A percentile compares a stretch with the other conserved stretches of the same genome.
Evolutionary conservation across 2,113 vertebrate species (phyloP).

Genomic region (Verasper variegatus): DNA sequence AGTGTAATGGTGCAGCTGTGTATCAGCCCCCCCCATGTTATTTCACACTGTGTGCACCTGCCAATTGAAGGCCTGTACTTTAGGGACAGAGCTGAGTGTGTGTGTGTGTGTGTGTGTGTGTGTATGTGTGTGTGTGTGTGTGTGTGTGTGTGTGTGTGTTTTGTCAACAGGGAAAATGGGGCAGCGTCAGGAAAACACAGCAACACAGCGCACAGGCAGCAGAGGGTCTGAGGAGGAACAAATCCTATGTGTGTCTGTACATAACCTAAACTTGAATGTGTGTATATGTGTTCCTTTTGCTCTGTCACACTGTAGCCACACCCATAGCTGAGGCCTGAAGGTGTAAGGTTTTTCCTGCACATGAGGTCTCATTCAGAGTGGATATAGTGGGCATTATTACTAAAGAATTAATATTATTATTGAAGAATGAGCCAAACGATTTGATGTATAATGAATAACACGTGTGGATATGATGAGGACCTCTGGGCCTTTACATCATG

Average conservation of each 20-base stretch:
- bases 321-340: neutral
- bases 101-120: constrained; percentile 15
- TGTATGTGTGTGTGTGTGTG: constrained; percentile 26
- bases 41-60: constrained; percentile 74
- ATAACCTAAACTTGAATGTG: neutral
- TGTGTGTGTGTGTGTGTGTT: constrained; percentile 22
- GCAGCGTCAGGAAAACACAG: constrained; percentile 37
- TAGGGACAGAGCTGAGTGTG: constrained; percentile 22
- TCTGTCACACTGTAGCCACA: constrained; percentile 2
- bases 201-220: constrained; percentile 31
- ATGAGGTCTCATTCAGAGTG: neutral
- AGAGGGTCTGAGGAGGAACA: constrained; percentile 39
- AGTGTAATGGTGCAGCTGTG: neutral
- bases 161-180: constrained; percentile 63
- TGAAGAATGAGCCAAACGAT: neutral
- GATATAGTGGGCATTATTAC: neutral
- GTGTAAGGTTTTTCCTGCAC: neutral
- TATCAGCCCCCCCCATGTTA: constrained; percentile 47
- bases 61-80: constrained; percentile 64
- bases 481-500: neutral
- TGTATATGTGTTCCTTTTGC: neutral
- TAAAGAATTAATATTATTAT: no score
- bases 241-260: neutral
- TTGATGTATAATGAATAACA: neutral
- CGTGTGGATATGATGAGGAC: neutral